These are phyloP conservation scores for Hippoglossus stenolepis DNA, from an alignment of 2,113 vertebrate genomes.

Conservation along the genomic window DNA sequence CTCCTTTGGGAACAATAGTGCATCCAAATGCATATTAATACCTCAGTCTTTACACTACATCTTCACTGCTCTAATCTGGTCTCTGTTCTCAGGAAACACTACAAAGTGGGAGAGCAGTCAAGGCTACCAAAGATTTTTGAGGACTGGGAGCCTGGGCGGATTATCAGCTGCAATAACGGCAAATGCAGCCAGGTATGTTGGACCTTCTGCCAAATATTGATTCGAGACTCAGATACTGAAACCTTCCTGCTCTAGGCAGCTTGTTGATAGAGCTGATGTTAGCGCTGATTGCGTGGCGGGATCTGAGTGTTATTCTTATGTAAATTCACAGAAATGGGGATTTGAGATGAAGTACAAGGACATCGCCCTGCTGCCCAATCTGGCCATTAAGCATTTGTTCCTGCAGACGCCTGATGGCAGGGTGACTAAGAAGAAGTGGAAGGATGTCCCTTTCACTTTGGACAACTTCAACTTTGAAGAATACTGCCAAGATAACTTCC, in stretches of 20 bases:
- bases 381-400: constrained; percentile 86
- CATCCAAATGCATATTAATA: not conserved
- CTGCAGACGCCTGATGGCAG: constrained; percentile 81
- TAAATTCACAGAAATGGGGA: constrained; percentile 87
- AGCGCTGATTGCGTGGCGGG: not conserved
- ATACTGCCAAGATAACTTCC: constrained; percentile 68
- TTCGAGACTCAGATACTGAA: too few species aligned
- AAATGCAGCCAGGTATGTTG: constrained; percentile 85
- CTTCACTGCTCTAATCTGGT: not conserved
- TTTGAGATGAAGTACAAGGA: constrained; percentile 89
- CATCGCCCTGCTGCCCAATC: constrained; percentile 84
- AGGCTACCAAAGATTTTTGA: constrained; percentile 78
- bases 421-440: constrained; percentile 86
- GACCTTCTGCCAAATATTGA: not conserved
- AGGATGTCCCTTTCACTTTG: constrained; percentile 84
- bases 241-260: too few species aligned
- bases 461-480: constrained; percentile 83
- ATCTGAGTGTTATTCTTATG: not conserved
- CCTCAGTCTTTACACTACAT: not conserved
- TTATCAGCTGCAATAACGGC: constrained; percentile 78
- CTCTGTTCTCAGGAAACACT: constrained; percentile 80
- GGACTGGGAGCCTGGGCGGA: constrained; percentile 89
- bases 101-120: constrained; percentile 71
- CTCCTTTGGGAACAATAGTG: not conserved
- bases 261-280: too few species aligned